Percentiles rank a stretch among this genome's conserved stretches.
These are phyloP conservation scores for Bos indicus DNA, from an alignment of 2,113 vertebrate genomes.

Conservation along the genomic window DNA sequence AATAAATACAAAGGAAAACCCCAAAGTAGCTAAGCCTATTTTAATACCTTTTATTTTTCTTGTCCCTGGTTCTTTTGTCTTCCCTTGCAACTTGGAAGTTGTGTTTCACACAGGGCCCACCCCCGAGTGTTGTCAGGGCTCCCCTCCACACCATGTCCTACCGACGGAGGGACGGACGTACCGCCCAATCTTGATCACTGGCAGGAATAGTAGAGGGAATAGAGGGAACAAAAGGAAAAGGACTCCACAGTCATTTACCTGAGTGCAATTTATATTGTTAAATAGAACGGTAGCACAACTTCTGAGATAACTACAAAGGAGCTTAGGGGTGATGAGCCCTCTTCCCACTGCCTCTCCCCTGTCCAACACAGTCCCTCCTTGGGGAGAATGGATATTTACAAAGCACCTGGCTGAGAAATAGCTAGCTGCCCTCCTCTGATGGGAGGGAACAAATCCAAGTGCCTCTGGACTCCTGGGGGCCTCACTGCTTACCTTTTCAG, in stretches of 20 bases:
- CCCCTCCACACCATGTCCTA: background rate
- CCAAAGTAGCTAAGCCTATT: constrained; percentile 64
- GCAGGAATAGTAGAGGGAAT: background rate
- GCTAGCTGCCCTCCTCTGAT: background rate
- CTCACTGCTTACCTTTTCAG: background rate
- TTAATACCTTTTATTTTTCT: constrained; percentile 65
- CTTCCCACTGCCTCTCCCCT: accelerated
- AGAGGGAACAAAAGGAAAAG: background rate
- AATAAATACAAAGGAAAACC: constrained; percentile 73
- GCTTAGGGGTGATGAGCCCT: background rate
- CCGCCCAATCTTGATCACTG: background rate
- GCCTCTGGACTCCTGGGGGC: background rate
- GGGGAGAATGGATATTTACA: background rate
- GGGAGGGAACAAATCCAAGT: background rate
- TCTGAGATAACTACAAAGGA: background rate
- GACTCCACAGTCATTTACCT: background rate
- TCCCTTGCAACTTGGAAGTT: background rate
- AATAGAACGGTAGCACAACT: background rate
- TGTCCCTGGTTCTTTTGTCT: constrained; percentile 52
- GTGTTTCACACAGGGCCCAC: background rate
- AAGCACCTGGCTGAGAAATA: background rate
- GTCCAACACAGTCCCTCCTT: background rate
- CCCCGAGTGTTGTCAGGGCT: background rate
- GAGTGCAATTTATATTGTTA: background rate
- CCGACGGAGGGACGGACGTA: background rate